Conservation (phyloP, 2,797 vertebrate genomes). For the Myripristis jacobus region DNA sequence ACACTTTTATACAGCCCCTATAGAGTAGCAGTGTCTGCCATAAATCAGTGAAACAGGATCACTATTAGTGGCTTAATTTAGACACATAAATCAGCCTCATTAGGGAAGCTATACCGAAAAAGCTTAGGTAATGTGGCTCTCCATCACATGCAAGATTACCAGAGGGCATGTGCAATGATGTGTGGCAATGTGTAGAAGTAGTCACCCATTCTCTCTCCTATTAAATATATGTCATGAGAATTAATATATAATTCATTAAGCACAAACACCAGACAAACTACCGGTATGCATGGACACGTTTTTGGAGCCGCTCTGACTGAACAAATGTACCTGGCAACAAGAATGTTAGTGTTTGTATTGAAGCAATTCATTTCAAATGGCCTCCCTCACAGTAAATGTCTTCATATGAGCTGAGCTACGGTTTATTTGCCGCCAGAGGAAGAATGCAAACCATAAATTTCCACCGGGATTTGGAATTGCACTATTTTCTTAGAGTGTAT, state of each 20-base stretch:
- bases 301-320: conserved; percentile 31
- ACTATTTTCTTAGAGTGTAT: conserved; percentile 10
- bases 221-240: conserved; percentile 71
- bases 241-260: conserved; percentile 72
- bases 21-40: conserved; percentile 31
- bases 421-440: conserved; percentile 15
- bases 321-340: background rate
- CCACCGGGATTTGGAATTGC: conserved; percentile 25
- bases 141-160: conserved; percentile 51
- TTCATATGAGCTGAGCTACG: conserved; percentile 8
- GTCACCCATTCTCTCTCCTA: conserved; percentile 43
- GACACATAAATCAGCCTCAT: conserved; percentile 28
- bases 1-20: conserved; percentile 31
- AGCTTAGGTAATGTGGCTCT: conserved; percentile 36
- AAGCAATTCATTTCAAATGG: conserved; percentile 10
- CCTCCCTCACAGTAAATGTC: conserved; percentile 10
- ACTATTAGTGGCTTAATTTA: conserved; percentile 50
- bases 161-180: conserved; percentile 60
- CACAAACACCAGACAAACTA: conserved; percentile 18
- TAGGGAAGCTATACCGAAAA: conserved; percentile 12
- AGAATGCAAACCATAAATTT: conserved; percentile 16
- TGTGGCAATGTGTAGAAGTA: conserved; percentile 20
- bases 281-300: conserved; percentile 46
- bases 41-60: conserved; percentile 45
- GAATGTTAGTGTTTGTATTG: conserved; percentile 4